Percentiles rank a stretch among this genome's conserved stretches.
Evolutionary conservation across 2,113 vertebrate species (phyloP).

Genomic region (Sturnus vulgaris): DNA sequence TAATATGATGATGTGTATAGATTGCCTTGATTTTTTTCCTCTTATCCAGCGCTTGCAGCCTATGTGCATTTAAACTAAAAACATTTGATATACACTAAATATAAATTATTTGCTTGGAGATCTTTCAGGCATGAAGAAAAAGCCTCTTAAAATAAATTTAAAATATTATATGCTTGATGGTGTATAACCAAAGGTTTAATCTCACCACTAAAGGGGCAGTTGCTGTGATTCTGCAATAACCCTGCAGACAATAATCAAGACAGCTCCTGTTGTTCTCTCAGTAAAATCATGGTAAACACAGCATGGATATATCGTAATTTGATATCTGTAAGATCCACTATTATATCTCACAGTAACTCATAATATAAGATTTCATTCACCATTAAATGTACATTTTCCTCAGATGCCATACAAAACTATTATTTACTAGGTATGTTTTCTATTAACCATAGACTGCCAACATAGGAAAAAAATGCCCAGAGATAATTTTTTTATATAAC

Average conservation of each 20-base stretch:
- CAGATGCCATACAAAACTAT: constrained; percentile 48
- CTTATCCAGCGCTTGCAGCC: constrained; percentile 74
- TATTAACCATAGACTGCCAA: constrained; percentile 62
- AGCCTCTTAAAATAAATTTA: constrained; percentile 81
- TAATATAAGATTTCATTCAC: constrained; percentile 70
- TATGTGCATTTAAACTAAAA: constrained; percentile 73
- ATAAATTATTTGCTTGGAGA: constrained; percentile 77
- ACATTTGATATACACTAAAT: constrained; percentile 73
- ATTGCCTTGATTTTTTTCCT: constrained; percentile 62
- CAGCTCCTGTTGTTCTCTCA: constrained; percentile 75
- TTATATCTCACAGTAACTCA: constrained; percentile 66
- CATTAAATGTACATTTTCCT: constrained; percentile 68
- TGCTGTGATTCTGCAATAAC: constrained; percentile 74
- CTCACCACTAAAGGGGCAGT: constrained; percentile 74
- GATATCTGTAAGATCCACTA: constrained; percentile 72
- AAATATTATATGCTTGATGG: constrained; percentile 81
- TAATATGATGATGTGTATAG: constrained; percentile 70
- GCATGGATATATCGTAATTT: constrained; percentile 75
- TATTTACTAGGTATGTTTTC: constrained; percentile 62
- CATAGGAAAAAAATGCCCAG: constrained; percentile 17
- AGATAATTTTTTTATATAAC: constrained; percentile 1
- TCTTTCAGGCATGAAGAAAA: constrained; percentile 79
- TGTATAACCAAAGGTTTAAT: constrained; percentile 80
- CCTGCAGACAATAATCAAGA: constrained; percentile 77
- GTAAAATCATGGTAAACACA: constrained; percentile 74